These are phyloP conservation scores for Plecotus auritus DNA, from an alignment of 2,113 vertebrate species.

Conservation along the genomic window DNA sequence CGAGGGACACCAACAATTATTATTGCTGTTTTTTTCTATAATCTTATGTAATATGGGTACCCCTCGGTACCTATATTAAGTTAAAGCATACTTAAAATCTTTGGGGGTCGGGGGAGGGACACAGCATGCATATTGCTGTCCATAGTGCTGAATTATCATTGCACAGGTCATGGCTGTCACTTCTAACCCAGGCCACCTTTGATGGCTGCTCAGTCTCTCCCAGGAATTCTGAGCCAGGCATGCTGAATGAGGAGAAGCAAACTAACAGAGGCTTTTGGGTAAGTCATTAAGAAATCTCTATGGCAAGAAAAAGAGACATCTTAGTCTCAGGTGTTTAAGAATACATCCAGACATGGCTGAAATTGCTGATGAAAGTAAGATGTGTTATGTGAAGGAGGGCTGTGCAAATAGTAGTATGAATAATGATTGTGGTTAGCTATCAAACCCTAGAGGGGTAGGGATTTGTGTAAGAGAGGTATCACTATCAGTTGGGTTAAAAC, in stretches of 20 bases:
- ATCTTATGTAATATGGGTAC: neutral
- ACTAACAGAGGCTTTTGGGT: neutral
- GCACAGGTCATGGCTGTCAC: neutral
- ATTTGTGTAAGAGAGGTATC: neutral
- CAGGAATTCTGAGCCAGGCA: neutral
- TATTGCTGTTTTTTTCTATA: neutral
- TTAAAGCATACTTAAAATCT: neutral
- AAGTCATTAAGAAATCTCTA: neutral
- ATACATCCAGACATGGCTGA: neutral
- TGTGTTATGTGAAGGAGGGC: neutral
- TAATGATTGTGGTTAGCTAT: neutral
- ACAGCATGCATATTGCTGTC: constrained; percentile 47
- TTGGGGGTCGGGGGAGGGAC: neutral
- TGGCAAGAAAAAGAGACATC: neutral
- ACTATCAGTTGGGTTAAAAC: neutral
- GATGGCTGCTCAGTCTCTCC: neutral
- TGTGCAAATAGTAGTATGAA: neutral
- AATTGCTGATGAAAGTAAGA: neutral
- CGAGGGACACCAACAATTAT: no score
- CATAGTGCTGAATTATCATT: constrained; percentile 60
- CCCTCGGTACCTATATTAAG: neutral
- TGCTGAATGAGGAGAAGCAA: neutral
- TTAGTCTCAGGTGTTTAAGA: neutral
- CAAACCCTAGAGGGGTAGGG: neutral
- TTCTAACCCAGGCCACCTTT: neutral